These are phyloP conservation scores for Nipponia nippon DNA, from an alignment of 2,113 vertebrate genomes.

Conservation along the genomic window DNA sequence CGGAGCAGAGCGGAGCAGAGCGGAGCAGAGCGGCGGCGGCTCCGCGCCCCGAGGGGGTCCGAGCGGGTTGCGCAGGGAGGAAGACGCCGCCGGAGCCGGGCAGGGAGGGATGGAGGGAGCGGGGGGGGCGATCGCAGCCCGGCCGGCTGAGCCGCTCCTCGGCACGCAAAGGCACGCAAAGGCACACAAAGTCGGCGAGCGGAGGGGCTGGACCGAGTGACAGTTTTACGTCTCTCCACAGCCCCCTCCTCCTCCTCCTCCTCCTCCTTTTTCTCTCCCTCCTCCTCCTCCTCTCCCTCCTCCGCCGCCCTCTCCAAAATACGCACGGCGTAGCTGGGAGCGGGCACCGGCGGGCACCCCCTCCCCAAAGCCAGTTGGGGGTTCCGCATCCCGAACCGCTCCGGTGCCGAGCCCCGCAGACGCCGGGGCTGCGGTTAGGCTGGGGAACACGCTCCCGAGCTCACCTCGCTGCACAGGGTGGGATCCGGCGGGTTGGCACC, in stretches of 20 bases:
- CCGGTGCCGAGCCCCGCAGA: background rate
- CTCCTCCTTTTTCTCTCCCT: background rate
- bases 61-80: background rate
- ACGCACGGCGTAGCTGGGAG: background rate
- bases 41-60: background rate
- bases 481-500: background rate
- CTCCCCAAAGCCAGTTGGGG: background rate
- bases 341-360: background rate
- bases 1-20: constrained; percentile 40
- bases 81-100: background rate
- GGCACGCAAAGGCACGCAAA: constrained; percentile 48
- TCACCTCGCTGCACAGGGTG: constrained; percentile 64
- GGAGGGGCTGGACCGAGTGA: constrained; percentile 30
- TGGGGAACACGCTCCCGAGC: background rate
- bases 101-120: background rate
- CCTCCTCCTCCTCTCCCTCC: background rate
- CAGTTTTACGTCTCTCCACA: constrained; percentile 51
- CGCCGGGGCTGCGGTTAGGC: background rate
- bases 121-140: constrained; percentile 49
- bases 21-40: background rate
- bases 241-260: background rate
- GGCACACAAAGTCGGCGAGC: constrained; percentile 43
- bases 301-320: constrained; percentile 11
- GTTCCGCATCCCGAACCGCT: background rate
- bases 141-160: constrained; percentile 58